Evolutionary conservation across 2,888 invertebrate genomes (phyloP), one percentile per base, ranked within the genome.

Genomic region (Zonitis immaculata): DNA sequence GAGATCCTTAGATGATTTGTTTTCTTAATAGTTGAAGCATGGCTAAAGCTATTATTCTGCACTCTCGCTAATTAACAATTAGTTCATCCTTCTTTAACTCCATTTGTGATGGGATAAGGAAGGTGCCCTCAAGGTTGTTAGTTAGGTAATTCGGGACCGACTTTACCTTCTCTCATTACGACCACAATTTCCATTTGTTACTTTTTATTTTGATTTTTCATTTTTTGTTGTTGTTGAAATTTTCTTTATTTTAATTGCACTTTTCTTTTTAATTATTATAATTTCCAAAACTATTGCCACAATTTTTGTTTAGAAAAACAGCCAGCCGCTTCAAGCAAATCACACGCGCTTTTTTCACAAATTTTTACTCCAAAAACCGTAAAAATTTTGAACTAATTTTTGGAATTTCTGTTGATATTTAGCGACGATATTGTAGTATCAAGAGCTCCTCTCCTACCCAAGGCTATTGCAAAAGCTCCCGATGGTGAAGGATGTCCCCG

Each of bases 401-500:
- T 30, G n/a, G 7, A 32, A 6, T 32, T 35, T 35, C 16, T 35
- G 8, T 45, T 45, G 2, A 7, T 8, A 54, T 64, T 42, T 62
- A 68, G 69, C 58, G 70, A 70, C 44, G 69, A 67, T 42, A 49
- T 68, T 22, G 68, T 68, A 14, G 55, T 57, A 7, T 62, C 65
- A 42, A 64, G 71, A 59, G 74, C 74, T 47, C 73, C 73, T 20
- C 62, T 75, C 20, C 52, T 73, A 20, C 62, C 89, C 30, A 84
- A 86, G 66, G 79, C 81, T 57, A 88, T 89, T 72, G 88, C 89
- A 26, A 88, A 86, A 77, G 91, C 91, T 47, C 89, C 89, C 35
- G 88, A 88, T 65, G 91, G 91, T 48, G 83, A 90, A 76, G 92
- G 91, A 57, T 93, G 93, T 71, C 93, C 92, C 26, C 82, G 92